Evolutionary conservation across 1,140 invertebrate species (phyloP).

Genomic region (Nephotettix cincticeps): DNA sequence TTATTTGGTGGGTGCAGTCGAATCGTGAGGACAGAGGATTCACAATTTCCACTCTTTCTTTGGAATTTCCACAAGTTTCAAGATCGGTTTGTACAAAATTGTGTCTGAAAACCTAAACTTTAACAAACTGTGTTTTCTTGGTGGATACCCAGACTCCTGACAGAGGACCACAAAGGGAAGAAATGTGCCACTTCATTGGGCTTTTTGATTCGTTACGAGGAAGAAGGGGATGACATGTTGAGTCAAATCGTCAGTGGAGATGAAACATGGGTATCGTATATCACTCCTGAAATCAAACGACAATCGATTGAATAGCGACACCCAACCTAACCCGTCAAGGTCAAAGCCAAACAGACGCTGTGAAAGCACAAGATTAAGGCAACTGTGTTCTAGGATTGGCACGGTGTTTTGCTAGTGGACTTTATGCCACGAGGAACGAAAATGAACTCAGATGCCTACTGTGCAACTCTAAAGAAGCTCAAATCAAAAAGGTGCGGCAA

Average conservation of each 20-base stretch:
- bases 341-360: constrained; percentile 5
- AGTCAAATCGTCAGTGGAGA: constrained; percentile 29
- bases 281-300: constrained; percentile 33
- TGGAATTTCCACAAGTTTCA: background rate
- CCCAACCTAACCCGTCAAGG: background rate
- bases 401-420: constrained; percentile 41
- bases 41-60: constrained; percentile 13
- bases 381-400: constrained; percentile 39
- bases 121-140: constrained; percentile 15
- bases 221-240: constrained; percentile 25
- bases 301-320: constrained; percentile 31
- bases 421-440: constrained; percentile 37
- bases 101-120: constrained; percentile 26
- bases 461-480: constrained; percentile 32
- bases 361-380: constrained; percentile 34
- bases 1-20: constrained; percentile 1
- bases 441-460: constrained; percentile 38
- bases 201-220: constrained; percentile 29
- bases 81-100: constrained; percentile 13
- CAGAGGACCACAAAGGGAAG: constrained; percentile 32
- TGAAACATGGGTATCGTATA: constrained; percentile 29
- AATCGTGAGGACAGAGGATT: constrained; percentile 5
- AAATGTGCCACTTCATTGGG: constrained; percentile 12
- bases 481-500: background rate
- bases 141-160: constrained; percentile 38